Percentiles rank a stretch among this genome's conserved stretches.
phyloP scores from a whole-genome alignment of 2,797 vertebrate genomes.

The Liasis olivaceus region DNA sequence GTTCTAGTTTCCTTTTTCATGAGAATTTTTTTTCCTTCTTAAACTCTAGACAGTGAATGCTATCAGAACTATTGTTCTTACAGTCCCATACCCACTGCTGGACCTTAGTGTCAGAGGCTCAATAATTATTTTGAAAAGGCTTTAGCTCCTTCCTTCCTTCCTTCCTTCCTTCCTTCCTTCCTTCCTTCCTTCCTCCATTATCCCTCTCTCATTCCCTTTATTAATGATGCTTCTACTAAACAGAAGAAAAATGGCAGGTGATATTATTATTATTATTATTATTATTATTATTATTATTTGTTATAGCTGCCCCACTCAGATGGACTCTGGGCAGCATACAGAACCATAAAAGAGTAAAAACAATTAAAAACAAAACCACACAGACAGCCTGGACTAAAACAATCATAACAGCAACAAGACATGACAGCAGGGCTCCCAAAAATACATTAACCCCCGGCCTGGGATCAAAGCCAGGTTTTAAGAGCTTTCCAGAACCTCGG shows the following conservation, averaged over 20 bases:
- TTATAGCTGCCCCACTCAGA: background rate
- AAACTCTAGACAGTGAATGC: background rate
- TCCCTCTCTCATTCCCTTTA: background rate
- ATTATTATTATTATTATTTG: background rate
- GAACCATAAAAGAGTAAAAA: background rate
- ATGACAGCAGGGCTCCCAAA: background rate
- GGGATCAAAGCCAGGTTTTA: background rate
- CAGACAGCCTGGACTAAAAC: background rate
- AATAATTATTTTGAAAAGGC: background rate
- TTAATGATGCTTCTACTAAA: constrained; percentile 12
- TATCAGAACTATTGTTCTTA: background rate
- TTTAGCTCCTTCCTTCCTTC: background rate
- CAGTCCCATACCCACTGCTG: background rate
- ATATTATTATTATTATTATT: fast-evolving
- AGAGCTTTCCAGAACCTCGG: background rate
- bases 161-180: constrained; percentile 4
- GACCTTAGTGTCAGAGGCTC: background rate
- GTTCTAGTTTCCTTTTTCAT: background rate
- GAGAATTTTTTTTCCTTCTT: background rate
- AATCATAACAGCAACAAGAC: background rate
- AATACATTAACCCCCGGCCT: background rate
- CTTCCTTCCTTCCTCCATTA: constrained; percentile 16
- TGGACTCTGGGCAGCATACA: background rate
- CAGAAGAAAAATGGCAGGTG: fast-evolving
- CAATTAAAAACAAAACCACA: background rate